These are phyloP conservation scores for Synodontis membranacea DNA, from an alignment of 2,113 vertebrate genomes.

Conservation along the genomic window DNA sequence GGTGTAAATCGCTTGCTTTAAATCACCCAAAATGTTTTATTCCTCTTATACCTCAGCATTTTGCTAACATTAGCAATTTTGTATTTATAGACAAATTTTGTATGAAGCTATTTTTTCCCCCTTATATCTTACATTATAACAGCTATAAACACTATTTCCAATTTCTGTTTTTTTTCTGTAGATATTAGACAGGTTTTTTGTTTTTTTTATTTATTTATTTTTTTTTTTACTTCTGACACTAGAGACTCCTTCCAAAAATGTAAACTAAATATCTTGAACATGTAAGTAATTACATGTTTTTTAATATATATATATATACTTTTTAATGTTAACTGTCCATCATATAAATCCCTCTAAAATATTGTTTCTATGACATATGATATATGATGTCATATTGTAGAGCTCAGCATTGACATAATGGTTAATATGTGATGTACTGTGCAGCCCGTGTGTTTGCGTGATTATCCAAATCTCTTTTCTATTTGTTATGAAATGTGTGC, in stretches of 20 bases:
- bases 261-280: not conserved
- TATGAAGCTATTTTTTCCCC: not conserved
- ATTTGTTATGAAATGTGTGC: constrained; percentile 1
- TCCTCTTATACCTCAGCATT: not conserved
- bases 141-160: not conserved
- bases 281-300: not conserved
- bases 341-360: not conserved
- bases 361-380: not conserved
- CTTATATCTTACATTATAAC: not conserved
- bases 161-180: not conserved
- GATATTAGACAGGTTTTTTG: no score
- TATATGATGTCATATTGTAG: not conserved
- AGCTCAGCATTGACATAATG: not conserved
- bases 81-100: not conserved
- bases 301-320: no score
- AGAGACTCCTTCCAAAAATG: not conserved
- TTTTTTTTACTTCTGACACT: not conserved
- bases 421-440: constrained; percentile 8
- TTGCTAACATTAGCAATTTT: not conserved
- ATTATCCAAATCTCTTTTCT: not conserved
- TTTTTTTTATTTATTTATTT: no score
- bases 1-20: no score
- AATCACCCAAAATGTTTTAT: not conserved
- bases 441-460: not conserved
- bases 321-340: not conserved